phyloP scores from a whole-genome alignment of 2,888 invertebrate species.

The Drosophila affinis region DNA sequence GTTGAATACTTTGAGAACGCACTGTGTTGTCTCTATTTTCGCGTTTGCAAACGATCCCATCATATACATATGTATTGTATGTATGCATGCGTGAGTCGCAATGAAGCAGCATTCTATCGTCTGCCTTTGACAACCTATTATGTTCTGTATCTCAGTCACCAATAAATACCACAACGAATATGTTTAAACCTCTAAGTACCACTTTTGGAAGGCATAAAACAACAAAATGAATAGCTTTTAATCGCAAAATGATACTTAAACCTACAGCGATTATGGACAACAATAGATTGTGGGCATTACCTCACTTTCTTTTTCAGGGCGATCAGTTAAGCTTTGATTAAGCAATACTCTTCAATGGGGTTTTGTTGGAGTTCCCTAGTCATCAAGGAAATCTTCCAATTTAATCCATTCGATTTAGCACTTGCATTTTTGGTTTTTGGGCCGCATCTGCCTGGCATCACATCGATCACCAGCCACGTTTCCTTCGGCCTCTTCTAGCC shows the following conservation, averaged over 20 bases:
- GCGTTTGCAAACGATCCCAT: too few species aligned
- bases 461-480: constrained; percentile 7
- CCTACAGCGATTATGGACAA: not conserved
- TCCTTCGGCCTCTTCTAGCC: not conserved
- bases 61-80: too few species aligned
- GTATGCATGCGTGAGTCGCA: too few species aligned
- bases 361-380: not conserved
- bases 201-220: not conserved
- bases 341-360: not conserved
- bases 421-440: not conserved
- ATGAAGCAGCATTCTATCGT: too few species aligned
- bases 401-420: not conserved
- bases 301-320: constrained; percentile 22
- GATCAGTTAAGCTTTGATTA: constrained; percentile 13
- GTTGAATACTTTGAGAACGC: too few species aligned
- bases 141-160: too few species aligned
- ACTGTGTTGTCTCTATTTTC: too few species aligned
- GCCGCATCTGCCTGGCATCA: not conserved
- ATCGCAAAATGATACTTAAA: constrained; percentile 13
- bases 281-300: constrained; percentile 21
- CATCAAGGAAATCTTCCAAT: not conserved
- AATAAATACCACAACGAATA: too few species aligned
- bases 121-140: too few species aligned
- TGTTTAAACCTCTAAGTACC: too few species aligned
- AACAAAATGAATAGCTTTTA: constrained; percentile 16